phyloP scores from a whole-genome alignment of 2,113 vertebrate genomes.

The Taurulus bubalis region DNA sequence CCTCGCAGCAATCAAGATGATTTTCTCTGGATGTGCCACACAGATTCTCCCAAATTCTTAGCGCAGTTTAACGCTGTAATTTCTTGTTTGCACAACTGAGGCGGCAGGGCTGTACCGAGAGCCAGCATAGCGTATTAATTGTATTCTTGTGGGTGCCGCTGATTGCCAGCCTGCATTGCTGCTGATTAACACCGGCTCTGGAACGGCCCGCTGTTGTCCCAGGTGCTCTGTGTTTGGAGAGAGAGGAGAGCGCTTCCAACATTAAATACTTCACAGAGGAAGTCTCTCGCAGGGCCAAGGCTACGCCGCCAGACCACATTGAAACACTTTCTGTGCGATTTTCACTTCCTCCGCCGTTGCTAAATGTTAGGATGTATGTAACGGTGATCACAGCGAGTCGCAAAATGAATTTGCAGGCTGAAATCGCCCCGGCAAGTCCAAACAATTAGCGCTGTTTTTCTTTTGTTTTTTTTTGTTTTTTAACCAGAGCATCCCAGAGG shows the following conservation, averaged over 20 bases:
- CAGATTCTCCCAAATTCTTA: conserved; percentile 63
- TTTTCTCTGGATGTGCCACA: conserved; percentile 68
- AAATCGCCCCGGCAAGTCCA: conserved; percentile 49
- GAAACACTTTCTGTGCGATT: conserved; percentile 77
- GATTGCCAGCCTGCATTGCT: conserved; percentile 77
- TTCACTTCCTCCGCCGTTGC: conserved; percentile 74
- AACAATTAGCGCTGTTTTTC: conserved; percentile 68
- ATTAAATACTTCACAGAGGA: conserved; percentile 83
- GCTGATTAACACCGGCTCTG: conserved; percentile 83
- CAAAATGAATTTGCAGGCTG: conserved; percentile 54
- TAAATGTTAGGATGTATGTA: conserved; percentile 77
- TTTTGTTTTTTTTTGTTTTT: not conserved
- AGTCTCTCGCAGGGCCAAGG: conserved; percentile 79
- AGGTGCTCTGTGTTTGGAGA: conserved; percentile 85
- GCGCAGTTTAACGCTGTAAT: conserved; percentile 63
- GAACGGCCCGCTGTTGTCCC: conserved; percentile 84
- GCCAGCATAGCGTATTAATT: conserved; percentile 78
- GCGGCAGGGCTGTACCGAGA: conserved; percentile 53
- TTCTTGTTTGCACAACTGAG: conserved; percentile 77
- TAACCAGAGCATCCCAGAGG: conserved; percentile 44
- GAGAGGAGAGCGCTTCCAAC: conserved; percentile 79
- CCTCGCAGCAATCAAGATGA: conserved; percentile 74
- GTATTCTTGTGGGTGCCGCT: conserved; percentile 77
- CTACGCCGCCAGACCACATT: conserved; percentile 73
- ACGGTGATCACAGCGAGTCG: conserved; percentile 70